phyloP scores from a whole-genome alignment of 2,113 vertebrate genomes.

The Chiloscyllium plagiosum region DNA sequence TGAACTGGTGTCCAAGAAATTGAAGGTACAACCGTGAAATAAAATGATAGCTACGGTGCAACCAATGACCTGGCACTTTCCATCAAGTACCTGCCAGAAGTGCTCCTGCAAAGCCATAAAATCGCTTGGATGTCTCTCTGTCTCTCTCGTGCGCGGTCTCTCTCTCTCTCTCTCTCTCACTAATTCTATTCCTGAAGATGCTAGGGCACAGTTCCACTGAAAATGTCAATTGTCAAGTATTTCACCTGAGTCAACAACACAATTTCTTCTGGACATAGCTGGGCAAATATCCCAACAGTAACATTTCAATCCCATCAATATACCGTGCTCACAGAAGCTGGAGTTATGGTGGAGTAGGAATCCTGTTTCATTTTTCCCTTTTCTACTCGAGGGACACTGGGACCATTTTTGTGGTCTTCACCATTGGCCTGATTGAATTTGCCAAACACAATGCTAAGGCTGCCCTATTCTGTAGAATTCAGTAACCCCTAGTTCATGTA shows the following conservation, averaged over 20 bases:
- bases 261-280: not conserved
- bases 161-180: not conserved
- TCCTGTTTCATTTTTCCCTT: not conserved
- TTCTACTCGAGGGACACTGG: not conserved
- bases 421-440: not conserved
- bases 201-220: not conserved
- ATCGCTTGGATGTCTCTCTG: not conserved
- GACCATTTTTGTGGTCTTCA: not conserved
- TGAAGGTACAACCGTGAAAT: not conserved
- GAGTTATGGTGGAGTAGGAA: not conserved
- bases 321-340: not conserved
- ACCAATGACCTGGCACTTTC: not conserved
- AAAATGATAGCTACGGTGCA: not conserved
- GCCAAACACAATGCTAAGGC: not conserved
- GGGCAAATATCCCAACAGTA: not conserved
- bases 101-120: not conserved
- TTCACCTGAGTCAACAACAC: not conserved
- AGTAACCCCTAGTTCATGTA: not conserved
- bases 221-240: not conserved
- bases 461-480: not conserved
- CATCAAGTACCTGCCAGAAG: not conserved
- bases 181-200: not conserved
- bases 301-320: not conserved
- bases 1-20: not conserved
- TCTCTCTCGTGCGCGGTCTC: too few relatives aligned